Evolutionary conservation across 2,797 vertebrate genomes (phyloP).

Genomic region (Bradypodion pumilum): DNA sequence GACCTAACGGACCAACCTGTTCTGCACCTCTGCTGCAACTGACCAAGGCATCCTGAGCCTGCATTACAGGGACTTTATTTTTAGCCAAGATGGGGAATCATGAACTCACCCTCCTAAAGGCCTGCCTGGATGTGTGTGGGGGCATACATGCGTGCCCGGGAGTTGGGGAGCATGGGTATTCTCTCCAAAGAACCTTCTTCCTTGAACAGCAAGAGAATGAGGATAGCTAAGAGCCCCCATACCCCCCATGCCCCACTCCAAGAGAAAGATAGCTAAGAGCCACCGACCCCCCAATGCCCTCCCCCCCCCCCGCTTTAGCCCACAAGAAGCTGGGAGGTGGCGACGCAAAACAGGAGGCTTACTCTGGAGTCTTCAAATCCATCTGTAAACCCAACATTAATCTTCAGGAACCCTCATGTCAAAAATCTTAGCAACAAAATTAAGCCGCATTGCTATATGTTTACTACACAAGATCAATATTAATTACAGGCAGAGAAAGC

Average conservation of each 20-base stretch:
- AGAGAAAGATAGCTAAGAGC: too few relatives aligned
- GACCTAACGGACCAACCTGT: too few relatives aligned
- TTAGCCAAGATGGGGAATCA: too few relatives aligned
- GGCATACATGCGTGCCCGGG: too few relatives aligned
- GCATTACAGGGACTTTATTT: neutral
- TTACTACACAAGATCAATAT: slow-evolving; percentile 67
- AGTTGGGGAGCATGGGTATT: too few relatives aligned
- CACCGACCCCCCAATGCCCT: too few relatives aligned
- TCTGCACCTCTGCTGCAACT: too few relatives aligned
- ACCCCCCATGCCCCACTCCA: too few relatives aligned
- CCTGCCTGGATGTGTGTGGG: neutral
- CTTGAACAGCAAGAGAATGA: too few relatives aligned
- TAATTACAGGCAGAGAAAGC: slow-evolving; percentile 54
- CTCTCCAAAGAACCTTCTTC: neutral
- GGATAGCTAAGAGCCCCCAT: neutral
- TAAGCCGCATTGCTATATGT: slow-evolving; percentile 65
- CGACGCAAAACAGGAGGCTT: fast-evolving
- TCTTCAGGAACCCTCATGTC: slow-evolving; percentile 63
- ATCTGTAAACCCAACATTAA: slow-evolving; percentile 66
- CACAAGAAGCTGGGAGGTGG: neutral
- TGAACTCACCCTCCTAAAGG: too few relatives aligned
- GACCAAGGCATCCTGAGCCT: too few relatives aligned
- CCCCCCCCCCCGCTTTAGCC: too few relatives aligned
- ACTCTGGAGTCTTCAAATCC: slow-evolving; percentile 38
- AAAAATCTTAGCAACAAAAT: slow-evolving; percentile 72